A percentile compares a stretch with the other conserved stretches of the same genome.
phyloP scores from a whole-genome alignment of 2,888 invertebrate genomes.

The Fragum fragum region DNA sequence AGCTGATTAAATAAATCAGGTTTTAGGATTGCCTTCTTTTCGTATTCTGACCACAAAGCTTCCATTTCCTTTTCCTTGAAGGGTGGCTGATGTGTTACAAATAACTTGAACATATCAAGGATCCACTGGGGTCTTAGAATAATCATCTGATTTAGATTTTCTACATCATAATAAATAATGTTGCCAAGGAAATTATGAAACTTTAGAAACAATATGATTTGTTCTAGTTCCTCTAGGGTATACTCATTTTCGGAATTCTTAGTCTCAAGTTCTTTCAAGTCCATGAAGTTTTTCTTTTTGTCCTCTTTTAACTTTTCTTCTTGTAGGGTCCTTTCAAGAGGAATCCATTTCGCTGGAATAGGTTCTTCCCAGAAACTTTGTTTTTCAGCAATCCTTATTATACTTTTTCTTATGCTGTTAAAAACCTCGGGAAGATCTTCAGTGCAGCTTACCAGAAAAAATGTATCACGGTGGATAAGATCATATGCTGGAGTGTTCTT shows the following conservation, averaged over 20 bases:
- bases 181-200: conserved; percentile 60
- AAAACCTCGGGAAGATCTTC: background rate
- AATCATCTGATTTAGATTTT: conserved; percentile 32
- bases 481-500: background rate
- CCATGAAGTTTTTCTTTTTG: conserved; percentile 37
- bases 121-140: conserved; percentile 62
- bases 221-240: background rate
- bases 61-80: background rate
- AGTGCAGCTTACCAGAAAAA: conserved; percentile 9
- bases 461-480: background rate
- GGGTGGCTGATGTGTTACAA: conserved; percentile 40
- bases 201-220: conserved; percentile 30
- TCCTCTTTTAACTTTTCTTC: conserved; percentile 40
- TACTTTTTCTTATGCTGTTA: conserved; percentile 31
- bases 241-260: conserved; percentile 26
- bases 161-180: conserved; percentile 51
- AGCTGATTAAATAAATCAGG: conserved; percentile 10
- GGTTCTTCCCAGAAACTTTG: conserved; percentile 51
- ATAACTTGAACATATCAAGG: conserved; percentile 57
- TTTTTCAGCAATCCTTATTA: conserved; percentile 31
- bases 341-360: conserved; percentile 56
- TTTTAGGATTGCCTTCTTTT: conserved; percentile 1
- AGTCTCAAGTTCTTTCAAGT: conserved; percentile 30
- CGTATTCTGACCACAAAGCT: conserved; percentile 10
- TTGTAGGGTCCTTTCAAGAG: conserved; percentile 47